A percentile compares a stretch with the other conserved stretches of the same genome.
phyloP scores from a whole-genome alignment of 1,140 invertebrate species.

The Hestina assimilis region DNA sequence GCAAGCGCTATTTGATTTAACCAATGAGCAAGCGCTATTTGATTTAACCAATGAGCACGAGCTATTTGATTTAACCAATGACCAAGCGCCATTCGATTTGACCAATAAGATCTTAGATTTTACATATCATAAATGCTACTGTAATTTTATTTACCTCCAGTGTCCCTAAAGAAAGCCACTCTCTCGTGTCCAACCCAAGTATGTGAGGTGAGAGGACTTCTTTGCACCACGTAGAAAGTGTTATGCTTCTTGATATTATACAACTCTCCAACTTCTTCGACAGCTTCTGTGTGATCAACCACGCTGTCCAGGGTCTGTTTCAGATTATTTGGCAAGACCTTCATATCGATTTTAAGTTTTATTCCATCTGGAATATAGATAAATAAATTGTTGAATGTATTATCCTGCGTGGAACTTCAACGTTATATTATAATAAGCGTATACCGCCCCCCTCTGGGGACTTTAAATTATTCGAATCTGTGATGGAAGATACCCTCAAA shows the following conservation, averaged over 20 bases:
- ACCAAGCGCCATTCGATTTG: too few relatives aligned
- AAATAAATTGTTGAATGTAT: neutral
- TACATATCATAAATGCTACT: neutral
- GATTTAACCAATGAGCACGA: too few relatives aligned
- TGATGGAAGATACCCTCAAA: too few relatives aligned
- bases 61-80: too few relatives aligned
- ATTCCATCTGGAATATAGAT: constrained; percentile 48
- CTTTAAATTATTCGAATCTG: too few relatives aligned
- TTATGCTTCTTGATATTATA: constrained; percentile 44
- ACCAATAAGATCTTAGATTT: too few relatives aligned
- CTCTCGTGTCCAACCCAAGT: constrained; percentile 54
- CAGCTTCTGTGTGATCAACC: constrained; percentile 48
- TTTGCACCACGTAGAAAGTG: constrained; percentile 58
- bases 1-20: too few relatives aligned
- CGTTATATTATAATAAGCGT: too few relatives aligned
- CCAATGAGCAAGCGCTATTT: too few relatives aligned
- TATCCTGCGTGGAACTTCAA: too few relatives aligned
- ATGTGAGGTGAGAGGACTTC: constrained; percentile 44
- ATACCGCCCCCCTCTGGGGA: too few relatives aligned
- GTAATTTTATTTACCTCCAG: constrained; percentile 34
- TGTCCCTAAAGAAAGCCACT: constrained; percentile 60
- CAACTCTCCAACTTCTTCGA: constrained; percentile 36
- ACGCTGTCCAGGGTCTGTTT: constrained; percentile 42
- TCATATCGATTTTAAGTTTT: constrained; percentile 50
- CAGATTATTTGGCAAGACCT: constrained; percentile 31